Conservation (phyloP, 2,888 invertebrate species). For the Brachylomia viminalis region DNA sequence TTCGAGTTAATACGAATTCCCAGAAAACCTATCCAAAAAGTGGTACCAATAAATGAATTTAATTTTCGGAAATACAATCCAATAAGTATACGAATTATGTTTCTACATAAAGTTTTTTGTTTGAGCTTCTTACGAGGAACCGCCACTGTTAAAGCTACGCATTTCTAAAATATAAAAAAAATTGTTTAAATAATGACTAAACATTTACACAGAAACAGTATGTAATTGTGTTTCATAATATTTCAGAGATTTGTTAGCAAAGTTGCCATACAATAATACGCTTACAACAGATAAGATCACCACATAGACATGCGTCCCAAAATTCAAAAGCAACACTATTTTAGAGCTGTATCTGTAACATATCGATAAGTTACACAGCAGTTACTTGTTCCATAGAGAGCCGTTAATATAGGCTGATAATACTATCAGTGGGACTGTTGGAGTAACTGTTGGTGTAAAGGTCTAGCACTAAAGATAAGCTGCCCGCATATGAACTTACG, state of each 20-base stretch:
- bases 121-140: too few species aligned
- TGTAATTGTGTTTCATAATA: background rate
- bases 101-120: too few species aligned
- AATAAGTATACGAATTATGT: too few species aligned
- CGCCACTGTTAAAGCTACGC: too few species aligned
- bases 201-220: background rate
- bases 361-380: slow-evolving; percentile 42
- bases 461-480: slow-evolving; percentile 62
- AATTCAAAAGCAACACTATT: slow-evolving; percentile 32
- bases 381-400: slow-evolving; percentile 42
- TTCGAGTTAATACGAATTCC: background rate
- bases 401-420: slow-evolving; percentile 58
- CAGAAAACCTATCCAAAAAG: background rate
- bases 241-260: background rate
- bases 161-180: background rate
- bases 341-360: slow-evolving; percentile 28
- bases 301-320: background rate
- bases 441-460: slow-evolving; percentile 51
- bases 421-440: slow-evolving; percentile 44
- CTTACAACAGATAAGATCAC: background rate
- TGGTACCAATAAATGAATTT: too few species aligned
- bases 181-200: too few species aligned
- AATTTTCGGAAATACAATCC: too few species aligned
- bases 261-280: background rate
- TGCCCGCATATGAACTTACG: slow-evolving; percentile 58